A percentile compares a stretch with the other conserved stretches of the same genome.
Conservation (phyloP, 2,888 invertebrate species). For the Anorthoa munda region DNA sequence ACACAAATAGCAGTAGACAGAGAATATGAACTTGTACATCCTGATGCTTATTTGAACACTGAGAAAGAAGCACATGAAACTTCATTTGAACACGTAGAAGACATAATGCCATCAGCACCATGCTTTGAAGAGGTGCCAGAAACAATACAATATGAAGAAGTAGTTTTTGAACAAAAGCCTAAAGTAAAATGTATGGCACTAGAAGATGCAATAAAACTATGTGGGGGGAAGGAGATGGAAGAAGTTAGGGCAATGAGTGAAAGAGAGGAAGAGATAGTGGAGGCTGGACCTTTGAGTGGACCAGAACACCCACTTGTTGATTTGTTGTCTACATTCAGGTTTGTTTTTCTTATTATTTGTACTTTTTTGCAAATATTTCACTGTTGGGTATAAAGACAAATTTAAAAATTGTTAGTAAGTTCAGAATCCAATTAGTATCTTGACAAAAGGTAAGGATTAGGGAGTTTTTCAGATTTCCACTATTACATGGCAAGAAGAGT, state of each 20-base stretch:
- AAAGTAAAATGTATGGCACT: conserved; percentile 79
- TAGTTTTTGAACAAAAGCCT: conserved; percentile 58
- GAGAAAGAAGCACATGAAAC: conserved; percentile 27
- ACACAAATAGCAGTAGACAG: conserved; percentile 56
- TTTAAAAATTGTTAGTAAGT: not conserved
- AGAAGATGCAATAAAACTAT: conserved; percentile 81
- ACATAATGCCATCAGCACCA: conserved; percentile 82
- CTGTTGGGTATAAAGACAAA: not conserved
- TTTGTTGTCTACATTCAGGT: conserved; percentile 86
- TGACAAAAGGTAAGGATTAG: not conserved
- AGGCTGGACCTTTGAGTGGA: conserved; percentile 79
- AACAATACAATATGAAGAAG: conserved; percentile 49
- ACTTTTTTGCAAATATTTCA: no score
- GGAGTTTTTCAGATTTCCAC: not conserved
- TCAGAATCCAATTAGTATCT: not conserved
- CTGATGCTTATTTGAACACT: conserved; percentile 54
- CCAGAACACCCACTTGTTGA: conserved; percentile 87
- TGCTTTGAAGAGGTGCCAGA: conserved; percentile 72
- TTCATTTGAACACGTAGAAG: conserved; percentile 40
- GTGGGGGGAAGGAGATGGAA: conserved; percentile 82
- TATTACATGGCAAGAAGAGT: not conserved
- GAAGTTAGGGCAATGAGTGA: conserved; percentile 82
- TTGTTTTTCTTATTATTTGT: conserved; percentile 29
- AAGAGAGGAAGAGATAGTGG: conserved; percentile 82
- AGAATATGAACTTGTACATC: conserved; percentile 59